Conservation (phyloP, 2,888 invertebrate genomes). For the Pammene aurita region DNA sequence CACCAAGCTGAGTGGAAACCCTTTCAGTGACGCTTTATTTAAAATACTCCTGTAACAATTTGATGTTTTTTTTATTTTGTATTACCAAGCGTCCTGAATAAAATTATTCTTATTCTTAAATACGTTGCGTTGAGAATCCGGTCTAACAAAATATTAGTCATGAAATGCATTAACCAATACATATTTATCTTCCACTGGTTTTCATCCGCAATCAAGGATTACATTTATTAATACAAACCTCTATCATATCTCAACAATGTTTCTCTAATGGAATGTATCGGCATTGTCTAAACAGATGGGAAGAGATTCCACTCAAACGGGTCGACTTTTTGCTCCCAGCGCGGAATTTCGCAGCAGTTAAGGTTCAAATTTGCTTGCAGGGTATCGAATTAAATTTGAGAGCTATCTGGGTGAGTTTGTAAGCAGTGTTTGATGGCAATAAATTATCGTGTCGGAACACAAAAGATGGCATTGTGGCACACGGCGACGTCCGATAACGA, state of each 20-base stretch:
- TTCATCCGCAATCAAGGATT: constrained; percentile 10
- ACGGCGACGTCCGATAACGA: constrained; percentile 77
- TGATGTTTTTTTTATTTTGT: too few relatives aligned
- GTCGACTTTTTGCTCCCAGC: constrained; percentile 23
- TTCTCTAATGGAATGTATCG: constrained; percentile 42
- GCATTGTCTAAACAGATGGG: constrained; percentile 44
- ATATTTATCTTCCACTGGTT: constrained; percentile 3
- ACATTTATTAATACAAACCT: constrained; percentile 23
- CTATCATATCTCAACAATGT: constrained; percentile 34
- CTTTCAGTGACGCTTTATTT: too few relatives aligned
- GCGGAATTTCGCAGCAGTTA: constrained; percentile 37
- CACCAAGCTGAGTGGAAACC: too few relatives aligned
- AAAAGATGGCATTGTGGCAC: constrained; percentile 80
- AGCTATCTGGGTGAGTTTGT: constrained; percentile 68
- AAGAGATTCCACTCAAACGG: constrained; percentile 25
- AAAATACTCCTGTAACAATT: too few relatives aligned
- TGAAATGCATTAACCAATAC: neutral
- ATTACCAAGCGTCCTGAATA: too few relatives aligned
- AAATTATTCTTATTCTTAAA: too few relatives aligned
- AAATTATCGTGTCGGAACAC: constrained; percentile 79
- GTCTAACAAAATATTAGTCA: neutral
- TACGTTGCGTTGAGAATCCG: too few relatives aligned
- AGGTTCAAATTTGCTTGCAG: constrained; percentile 42
- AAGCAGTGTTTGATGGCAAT: constrained; percentile 74
- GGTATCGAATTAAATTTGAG: constrained; percentile 62